phyloP scores from a whole-genome alignment of 1,140 invertebrate genomes.

The Sarcophaga bullata region DNA sequence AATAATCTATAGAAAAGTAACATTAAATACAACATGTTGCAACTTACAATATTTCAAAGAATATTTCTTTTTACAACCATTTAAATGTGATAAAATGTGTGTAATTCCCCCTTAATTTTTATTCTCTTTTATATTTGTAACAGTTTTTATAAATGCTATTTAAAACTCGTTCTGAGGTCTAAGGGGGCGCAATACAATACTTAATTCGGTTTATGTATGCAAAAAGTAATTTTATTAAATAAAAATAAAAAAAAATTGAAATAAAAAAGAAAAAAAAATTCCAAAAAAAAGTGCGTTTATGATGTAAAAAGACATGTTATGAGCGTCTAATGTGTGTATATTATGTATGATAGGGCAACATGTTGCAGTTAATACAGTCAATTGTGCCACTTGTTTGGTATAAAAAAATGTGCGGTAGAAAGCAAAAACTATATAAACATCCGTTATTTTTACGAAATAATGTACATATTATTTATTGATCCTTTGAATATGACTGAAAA shows the following conservation, averaged over 20 bases:
- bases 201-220: not conserved
- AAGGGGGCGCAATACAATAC: not conserved
- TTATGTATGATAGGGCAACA: slow-evolving; percentile 12
- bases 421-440: too few relatives aligned
- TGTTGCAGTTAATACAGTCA: not conserved
- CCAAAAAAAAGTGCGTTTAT: not conserved
- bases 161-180: not conserved
- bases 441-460: too few relatives aligned
- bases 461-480: too few relatives aligned
- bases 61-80: not conserved
- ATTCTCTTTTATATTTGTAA: not conserved
- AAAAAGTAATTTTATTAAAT: not conserved
- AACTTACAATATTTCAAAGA: not conserved
- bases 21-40: slow-evolving; percentile 14
- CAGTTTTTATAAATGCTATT: not conserved
- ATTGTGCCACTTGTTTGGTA: too few relatives aligned
- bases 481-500: too few relatives aligned
- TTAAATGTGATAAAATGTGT: not conserved
- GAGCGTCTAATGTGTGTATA: slow-evolving; percentile 10
- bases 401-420: too few relatives aligned
- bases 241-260: not conserved
- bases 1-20: not conserved
- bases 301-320: not conserved
- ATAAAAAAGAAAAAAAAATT: not conserved
- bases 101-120: not conserved